Conservation (phyloP, 2,113 vertebrate genomes). For the Piliocolobus tephrosceles region DNA sequence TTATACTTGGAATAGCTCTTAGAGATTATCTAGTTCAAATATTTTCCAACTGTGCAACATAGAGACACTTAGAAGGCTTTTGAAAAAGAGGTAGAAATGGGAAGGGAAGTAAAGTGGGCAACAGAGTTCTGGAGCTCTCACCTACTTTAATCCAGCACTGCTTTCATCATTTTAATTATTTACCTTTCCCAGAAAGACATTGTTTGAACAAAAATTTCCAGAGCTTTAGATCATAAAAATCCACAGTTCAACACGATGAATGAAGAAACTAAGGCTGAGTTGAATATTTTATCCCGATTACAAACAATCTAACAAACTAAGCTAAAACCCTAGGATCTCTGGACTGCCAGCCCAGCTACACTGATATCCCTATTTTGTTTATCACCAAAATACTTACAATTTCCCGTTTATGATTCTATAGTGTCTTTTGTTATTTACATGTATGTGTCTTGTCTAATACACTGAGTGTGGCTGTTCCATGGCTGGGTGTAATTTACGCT, state of each 20-base stretch:
- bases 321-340: neutral
- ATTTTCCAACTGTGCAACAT: conserved; percentile 19
- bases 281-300: neutral
- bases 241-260: neutral
- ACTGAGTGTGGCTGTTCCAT: no score
- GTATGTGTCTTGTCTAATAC: neutral
- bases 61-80: conserved; percentile 39
- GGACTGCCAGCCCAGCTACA: no score
- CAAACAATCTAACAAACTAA: neutral
- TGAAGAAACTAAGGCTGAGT: neutral
- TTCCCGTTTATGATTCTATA: neutral
- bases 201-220: neutral
- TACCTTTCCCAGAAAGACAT: neutral
- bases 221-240: neutral
- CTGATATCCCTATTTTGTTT: neutral
- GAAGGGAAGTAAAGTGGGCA: neutral
- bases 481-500: neutral
- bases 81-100: neutral
- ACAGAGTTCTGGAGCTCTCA: neutral
- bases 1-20: conserved; percentile 4
- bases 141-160: neutral
- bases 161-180: neutral
- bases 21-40: conserved; percentile 55
- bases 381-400: neutral
- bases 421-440: neutral